Base-by-base conservation (phyloP, 1,140 invertebrate genomes). In the Temnothorax curvispinosus region DNA sequence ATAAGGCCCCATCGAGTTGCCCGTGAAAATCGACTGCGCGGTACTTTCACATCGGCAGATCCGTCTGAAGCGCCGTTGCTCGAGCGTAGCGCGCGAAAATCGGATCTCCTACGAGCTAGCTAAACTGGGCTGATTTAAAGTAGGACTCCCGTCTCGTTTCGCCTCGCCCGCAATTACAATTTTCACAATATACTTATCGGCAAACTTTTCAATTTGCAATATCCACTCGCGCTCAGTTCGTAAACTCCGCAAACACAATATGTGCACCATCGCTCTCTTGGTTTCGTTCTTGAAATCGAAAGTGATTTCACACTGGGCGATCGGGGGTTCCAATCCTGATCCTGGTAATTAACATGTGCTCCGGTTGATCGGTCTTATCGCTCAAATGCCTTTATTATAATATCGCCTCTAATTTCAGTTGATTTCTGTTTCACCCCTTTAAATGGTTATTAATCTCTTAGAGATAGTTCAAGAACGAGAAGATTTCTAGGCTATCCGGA, bases 31-130 rank as follows among this genome's bases (percentile, higher is more conserved):
- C 90, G 81, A 86, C 87, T 74, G 69, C 88, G 87, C 27, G 27
- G 27, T 87, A 94, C 93, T 94, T 94, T 94, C 94, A 92, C 93
- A 89, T 81, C 77, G 76, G 67, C 78, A 90, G 65, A 92, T 89
- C 90, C 88, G 85, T 89, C 76, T 84, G 72, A 88, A 82, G 86
- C 89, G 85, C 69, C 84, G 77, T 88, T 87, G 87, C 80, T 94
- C 86, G 88, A 94, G 93, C 93, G 91, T 92, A 74, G 85, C 74
- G 82, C 89, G 90, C 93, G 92, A 94, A 94, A 94, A 93, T 93
- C 88, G 78, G 80, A 92, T 92, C 91, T 90, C 62, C 71, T 86
- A 64, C 87, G 64, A 65, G 77, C 78, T 90, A 91, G 77, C 74
- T 91, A 92, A 82, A 91, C 91, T 92, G 91, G 91, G 74, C 91